Evolutionary conservation across 35 echinoderm and acorn worm genomes (phyloP).

Genomic region (Lytechinus pictus): DNA sequence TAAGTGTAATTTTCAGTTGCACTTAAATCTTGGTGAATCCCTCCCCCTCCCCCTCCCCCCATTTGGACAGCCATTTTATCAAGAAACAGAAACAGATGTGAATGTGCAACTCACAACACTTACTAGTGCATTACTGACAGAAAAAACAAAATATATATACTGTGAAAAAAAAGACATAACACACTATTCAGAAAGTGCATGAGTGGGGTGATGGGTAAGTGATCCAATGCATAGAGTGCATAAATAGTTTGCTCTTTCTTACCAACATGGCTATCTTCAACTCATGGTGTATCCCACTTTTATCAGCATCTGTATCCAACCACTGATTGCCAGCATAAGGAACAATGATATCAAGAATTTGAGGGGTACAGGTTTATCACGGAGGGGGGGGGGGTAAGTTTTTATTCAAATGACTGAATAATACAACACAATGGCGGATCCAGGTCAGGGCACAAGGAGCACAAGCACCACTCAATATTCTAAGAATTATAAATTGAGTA

Average conservation of each 20-base stretch:
- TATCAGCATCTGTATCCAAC: constrained; percentile 36
- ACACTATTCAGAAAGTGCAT: background rate
- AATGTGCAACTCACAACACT: too few relatives aligned
- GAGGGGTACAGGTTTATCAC: background rate
- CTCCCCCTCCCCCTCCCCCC: too few relatives aligned
- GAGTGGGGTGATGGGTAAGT: background rate
- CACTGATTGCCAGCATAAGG: constrained; percentile 25
- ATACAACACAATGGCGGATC: too few relatives aligned
- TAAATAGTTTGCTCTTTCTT: background rate
- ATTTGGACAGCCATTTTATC: too few relatives aligned
- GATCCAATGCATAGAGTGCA: background rate
- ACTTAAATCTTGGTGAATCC: too few relatives aligned
- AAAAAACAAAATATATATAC: background rate
- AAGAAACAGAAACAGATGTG: too few relatives aligned
- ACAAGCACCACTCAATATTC: too few relatives aligned
- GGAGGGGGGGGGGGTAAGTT: background rate
- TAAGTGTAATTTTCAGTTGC: too few relatives aligned
- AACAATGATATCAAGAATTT: background rate
- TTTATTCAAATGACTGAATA: background rate
- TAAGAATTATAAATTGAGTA: too few relatives aligned
- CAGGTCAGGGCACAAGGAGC: too few relatives aligned
- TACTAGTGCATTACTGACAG: too few relatives aligned
- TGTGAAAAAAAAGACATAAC: background rate
- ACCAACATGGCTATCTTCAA: constrained; percentile 51
- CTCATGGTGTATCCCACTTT: constrained; percentile 15